Evolutionary conservation across 2,888 invertebrate species (phyloP).

Genomic region (Caenorhabditis zanzibari): DNA sequence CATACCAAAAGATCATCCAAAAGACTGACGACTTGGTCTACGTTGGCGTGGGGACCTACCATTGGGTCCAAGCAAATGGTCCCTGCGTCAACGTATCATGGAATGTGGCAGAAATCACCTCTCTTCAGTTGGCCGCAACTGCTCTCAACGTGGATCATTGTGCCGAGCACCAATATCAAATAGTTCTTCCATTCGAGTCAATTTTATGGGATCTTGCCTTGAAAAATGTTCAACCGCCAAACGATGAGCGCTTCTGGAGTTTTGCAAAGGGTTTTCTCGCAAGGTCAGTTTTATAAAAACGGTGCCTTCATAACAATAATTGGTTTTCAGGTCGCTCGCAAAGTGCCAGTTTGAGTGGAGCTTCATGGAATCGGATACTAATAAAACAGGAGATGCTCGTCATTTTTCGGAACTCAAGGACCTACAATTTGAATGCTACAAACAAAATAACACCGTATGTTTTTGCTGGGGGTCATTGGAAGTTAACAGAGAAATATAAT

Average conservation of each 20-base stretch:
- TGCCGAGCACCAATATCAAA: not conserved
- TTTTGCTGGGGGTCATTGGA: no score
- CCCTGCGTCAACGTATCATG: slow-evolving; percentile 10
- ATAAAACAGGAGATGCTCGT: no score
- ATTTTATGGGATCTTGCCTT: slow-evolving; percentile 2
- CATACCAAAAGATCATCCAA: slow-evolving; percentile 21
- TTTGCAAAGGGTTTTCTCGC: no score
- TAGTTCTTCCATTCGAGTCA: not conserved
- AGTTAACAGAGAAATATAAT: no score
- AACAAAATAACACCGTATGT: no score
- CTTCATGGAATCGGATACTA: no score
- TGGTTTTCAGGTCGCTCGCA: not conserved
- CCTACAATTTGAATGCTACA: no score
- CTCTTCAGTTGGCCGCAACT: not conserved
- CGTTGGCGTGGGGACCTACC: slow-evolving; percentile 9
- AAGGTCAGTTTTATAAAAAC: not conserved
- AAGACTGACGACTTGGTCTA: slow-evolving; percentile 3
- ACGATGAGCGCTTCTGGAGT: no score
- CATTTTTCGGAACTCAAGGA: no score
- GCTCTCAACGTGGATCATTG: not conserved
- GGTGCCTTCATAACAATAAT: no score
- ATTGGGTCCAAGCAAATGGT: slow-evolving; percentile 25
- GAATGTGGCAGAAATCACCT: slow-evolving; percentile 13
- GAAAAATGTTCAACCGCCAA: not conserved
- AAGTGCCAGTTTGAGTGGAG: not conserved